phyloP scores from a whole-genome alignment of 2,113 vertebrate genomes.

The Hypomesus transpacificus region DNA sequence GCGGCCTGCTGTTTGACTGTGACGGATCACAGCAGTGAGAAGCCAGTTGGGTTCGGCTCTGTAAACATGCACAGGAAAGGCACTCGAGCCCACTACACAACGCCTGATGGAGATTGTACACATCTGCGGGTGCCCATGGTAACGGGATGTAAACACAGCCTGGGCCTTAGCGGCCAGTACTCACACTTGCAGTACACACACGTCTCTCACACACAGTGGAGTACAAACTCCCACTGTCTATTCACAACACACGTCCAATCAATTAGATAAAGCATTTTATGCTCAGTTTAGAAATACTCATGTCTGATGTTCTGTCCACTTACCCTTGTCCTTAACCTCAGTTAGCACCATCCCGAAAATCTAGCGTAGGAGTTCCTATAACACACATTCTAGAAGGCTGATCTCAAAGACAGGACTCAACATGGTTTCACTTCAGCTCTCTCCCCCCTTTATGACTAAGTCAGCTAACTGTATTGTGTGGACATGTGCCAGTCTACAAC shows the following conservation, averaged over 20 bases:
- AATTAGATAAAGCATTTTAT: not conserved
- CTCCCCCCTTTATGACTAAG: not conserved
- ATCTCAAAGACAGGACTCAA: not conserved
- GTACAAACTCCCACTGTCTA: not conserved
- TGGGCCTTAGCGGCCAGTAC: not conserved
- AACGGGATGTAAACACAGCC: slow-evolving; percentile 39
- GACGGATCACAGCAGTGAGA: slow-evolving; percentile 55
- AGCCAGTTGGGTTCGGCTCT: slow-evolving; percentile 60
- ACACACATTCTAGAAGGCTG: not conserved
- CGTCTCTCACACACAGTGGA: not conserved
- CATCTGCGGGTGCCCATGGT: slow-evolving; percentile 52
- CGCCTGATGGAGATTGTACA: slow-evolving; percentile 34
- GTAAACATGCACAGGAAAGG: slow-evolving; percentile 60
- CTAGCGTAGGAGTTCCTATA: not conserved
- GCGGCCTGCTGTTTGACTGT: slow-evolving; percentile 53
- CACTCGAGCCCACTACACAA: slow-evolving; percentile 27
- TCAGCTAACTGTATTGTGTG: not conserved
- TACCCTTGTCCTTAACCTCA: not conserved
- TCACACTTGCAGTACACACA: not conserved
- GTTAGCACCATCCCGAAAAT: not conserved
- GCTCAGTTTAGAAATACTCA: not conserved
- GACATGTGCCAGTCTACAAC: not conserved
- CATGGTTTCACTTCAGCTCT: not conserved
- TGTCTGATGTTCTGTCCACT: not conserved
- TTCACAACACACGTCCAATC: not conserved